Conservation (phyloP, 2,888 invertebrate species). For the Drosophila kambysellisi region DNA sequence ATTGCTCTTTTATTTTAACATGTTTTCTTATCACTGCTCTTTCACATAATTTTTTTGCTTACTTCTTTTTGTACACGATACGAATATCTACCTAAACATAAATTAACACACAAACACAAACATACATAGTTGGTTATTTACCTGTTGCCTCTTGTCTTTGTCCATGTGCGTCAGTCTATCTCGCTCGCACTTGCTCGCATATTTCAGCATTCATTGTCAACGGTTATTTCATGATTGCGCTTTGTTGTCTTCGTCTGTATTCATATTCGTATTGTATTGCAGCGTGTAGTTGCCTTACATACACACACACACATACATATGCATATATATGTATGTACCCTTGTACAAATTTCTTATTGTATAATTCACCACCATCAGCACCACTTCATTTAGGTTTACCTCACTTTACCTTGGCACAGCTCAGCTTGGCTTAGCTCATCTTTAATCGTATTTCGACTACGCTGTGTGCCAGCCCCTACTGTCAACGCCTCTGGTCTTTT, state of each 20-base stretch:
- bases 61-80: constrained; percentile 15
- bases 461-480: constrained; percentile 39
- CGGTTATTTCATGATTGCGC: constrained; percentile 58
- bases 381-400: constrained; percentile 44
- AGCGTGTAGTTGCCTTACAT: constrained; percentile 11
- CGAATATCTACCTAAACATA: constrained; percentile 37
- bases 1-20: constrained; percentile 23
- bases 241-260: constrained; percentile 46
- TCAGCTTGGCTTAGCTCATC: constrained; percentile 38
- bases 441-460: constrained; percentile 38
- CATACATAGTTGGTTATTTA: constrained; percentile 36
- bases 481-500: constrained; percentile 10
- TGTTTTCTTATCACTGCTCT: constrained; percentile 38
- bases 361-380: constrained; percentile 49
- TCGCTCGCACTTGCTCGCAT: constrained; percentile 37
- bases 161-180: constrained; percentile 27
- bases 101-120: constrained; percentile 11
- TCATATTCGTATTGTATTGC: constrained; percentile 25
- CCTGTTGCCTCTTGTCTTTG: constrained; percentile 54
- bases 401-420: constrained; percentile 36
- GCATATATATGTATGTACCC: constrained; percentile 7
- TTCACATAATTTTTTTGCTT: constrained; percentile 23
- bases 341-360: constrained; percentile 46
- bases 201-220: constrained; percentile 60
- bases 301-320: constrained; percentile 1